phyloP scores from a whole-genome alignment of 2,797 vertebrate genomes.

The Gymnothorax reevesii region DNA sequence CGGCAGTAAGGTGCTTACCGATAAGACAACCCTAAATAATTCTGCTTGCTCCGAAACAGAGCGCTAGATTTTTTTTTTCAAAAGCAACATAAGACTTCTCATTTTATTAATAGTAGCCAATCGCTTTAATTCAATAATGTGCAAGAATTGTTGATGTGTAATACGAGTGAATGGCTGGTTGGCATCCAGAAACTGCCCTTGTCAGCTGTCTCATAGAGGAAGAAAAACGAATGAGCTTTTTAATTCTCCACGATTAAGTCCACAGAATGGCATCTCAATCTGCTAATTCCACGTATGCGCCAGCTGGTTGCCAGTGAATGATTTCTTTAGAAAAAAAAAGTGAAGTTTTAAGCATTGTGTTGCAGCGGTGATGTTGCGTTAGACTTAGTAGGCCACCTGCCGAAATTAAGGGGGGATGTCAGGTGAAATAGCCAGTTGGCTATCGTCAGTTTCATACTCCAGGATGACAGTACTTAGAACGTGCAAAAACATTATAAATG shows the following conservation, averaged over 20 bases:
- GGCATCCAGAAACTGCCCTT: background rate
- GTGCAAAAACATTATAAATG: background rate
- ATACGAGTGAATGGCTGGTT: background rate
- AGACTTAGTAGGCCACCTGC: background rate
- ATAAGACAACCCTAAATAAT: background rate
- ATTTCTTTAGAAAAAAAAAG: background rate
- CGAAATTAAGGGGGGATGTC: background rate
- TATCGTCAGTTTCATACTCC: background rate
- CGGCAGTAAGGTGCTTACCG: constrained; percentile 4
- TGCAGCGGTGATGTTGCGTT: background rate
- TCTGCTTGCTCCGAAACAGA: background rate
- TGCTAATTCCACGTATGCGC: background rate
- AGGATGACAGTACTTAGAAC: background rate
- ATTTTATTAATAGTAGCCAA: background rate
- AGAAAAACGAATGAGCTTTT: background rate
- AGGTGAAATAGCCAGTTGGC: background rate
- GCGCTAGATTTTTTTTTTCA: background rate
- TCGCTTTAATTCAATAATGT: background rate
- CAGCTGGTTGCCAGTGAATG: background rate
- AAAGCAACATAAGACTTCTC: background rate
- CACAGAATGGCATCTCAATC: background rate
- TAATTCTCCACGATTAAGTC: background rate
- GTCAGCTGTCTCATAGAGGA: constrained; percentile 1
- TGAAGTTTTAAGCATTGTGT: background rate
- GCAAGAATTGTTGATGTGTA: background rate